These are phyloP conservation scores for Anableps anableps DNA, from an alignment of 2,797 vertebrate genomes.

Conservation along the genomic window DNA sequence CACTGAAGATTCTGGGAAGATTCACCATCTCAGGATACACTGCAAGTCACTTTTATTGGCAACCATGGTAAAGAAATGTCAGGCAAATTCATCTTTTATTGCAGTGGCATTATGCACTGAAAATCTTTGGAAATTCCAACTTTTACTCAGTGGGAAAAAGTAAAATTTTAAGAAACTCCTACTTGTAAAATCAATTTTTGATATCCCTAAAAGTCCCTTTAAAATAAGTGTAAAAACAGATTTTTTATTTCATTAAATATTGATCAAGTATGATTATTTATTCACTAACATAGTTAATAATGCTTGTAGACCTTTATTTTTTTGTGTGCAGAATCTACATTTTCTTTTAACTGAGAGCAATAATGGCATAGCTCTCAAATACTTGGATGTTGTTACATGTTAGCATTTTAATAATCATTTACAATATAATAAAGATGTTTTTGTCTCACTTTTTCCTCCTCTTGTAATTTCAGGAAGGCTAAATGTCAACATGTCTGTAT, in stretches of 20 bases:
- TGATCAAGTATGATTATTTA: too few species aligned
- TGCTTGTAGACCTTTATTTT: too few species aligned
- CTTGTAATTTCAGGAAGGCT: not conserved
- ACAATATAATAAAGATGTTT: not conserved
- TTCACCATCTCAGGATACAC: conserved; percentile 1
- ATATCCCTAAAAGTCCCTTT: not conserved
- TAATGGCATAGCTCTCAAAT: not conserved
- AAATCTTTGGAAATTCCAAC: not conserved
- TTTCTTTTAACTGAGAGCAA: not conserved
- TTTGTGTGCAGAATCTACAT: not conserved
- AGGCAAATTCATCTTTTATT: not conserved
- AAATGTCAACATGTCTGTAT: too few species aligned
- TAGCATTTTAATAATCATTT: too few species aligned
- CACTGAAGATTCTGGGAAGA: conserved; percentile 9
- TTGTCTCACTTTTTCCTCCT: not conserved
- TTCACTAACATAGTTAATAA: too few species aligned
- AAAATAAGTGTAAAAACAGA: not conserved
- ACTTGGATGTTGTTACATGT: too few species aligned
- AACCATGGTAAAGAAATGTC: not conserved
- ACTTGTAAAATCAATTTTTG: not conserved
- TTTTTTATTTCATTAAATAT: not conserved
- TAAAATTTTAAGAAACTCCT: not conserved
- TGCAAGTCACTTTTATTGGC: not conserved
- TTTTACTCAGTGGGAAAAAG: not conserved
- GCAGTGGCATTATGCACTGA: not conserved